phyloP scores from a whole-genome alignment of 1,140 invertebrate genomes.

The Caenorhabditis inopinata region DNA sequence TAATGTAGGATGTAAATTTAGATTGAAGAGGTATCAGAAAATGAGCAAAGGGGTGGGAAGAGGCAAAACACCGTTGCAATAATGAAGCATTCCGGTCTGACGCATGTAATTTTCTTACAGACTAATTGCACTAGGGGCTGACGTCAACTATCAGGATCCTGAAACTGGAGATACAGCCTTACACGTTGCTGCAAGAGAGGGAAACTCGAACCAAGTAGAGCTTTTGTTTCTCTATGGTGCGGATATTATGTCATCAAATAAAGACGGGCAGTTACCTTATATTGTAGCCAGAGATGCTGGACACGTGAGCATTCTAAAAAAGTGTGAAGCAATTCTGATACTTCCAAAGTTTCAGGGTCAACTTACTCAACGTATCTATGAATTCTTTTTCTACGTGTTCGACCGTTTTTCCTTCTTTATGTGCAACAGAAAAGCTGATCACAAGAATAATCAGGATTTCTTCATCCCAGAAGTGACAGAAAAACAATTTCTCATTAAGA shows the following conservation, averaged over 20 bases:
- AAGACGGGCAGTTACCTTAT: background rate
- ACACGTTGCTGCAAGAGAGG: background rate
- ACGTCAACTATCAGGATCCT: background rate
- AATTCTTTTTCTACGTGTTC: background rate
- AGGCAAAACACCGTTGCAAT: too few relatives aligned
- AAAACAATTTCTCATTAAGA: background rate
- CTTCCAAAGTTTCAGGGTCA: background rate
- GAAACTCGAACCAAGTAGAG: background rate
- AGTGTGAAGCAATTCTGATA: too few relatives aligned
- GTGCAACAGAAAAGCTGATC: constrained; percentile 21
- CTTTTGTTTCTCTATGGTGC: constrained; percentile 13
- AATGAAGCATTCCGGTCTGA: too few relatives aligned
- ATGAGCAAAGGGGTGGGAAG: too few relatives aligned
- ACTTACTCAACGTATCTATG: background rate
- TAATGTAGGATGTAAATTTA: too few relatives aligned
- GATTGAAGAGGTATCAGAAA: too few relatives aligned
- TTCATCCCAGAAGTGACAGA: constrained; percentile 14
- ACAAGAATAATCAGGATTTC: background rate
- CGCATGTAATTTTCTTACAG: too few relatives aligned
- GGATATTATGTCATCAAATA: background rate
- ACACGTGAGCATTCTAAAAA: background rate
- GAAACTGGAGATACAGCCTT: background rate
- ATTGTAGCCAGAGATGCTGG: background rate
- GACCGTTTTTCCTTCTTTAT: constrained; percentile 1
- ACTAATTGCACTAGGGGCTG: constrained; percentile 5